Conservation (phyloP, 2,113 vertebrate species). For the Pithys albifrons region DNA sequence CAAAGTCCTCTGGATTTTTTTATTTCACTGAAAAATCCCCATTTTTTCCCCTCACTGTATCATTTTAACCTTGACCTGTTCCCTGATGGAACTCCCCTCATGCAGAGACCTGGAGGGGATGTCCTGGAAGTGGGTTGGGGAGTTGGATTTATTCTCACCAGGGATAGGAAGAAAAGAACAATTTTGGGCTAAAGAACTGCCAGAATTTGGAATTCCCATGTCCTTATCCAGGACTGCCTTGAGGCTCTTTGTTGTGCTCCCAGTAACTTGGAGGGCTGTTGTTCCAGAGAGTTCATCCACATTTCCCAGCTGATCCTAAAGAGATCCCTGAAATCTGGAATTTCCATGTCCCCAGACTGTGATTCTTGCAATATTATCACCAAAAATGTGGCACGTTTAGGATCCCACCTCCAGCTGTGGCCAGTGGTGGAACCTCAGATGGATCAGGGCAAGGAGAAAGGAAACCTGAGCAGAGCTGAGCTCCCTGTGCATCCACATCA, state of each 20-base stretch:
- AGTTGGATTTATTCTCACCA: background rate
- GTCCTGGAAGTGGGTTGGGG: rapidly evolving
- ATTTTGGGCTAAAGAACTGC: background rate
- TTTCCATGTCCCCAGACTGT: background rate
- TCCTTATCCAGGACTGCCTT: background rate
- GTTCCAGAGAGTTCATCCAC: background rate
- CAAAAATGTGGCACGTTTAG: background rate
- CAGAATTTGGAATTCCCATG: background rate
- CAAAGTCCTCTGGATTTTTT: background rate
- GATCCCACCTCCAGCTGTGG: background rate
- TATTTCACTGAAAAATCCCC: background rate
- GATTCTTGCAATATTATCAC: background rate
- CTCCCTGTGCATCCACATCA: background rate
- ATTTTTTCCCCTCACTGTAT: rapidly evolving
- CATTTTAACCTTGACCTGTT: background rate
- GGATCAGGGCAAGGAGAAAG: background rate
- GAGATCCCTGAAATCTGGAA: background rate
- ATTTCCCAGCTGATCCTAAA: background rate
- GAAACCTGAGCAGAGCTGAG: background rate
- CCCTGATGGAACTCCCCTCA: background rate
- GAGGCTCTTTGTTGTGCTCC: background rate
- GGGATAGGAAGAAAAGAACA: background rate
- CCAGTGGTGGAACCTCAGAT: background rate
- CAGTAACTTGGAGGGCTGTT: background rate
- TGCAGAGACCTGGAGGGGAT: background rate